These are phyloP conservation scores for Zosterops japonicus DNA, from an alignment of 2,113 vertebrate species.

Conservation along the genomic window DNA sequence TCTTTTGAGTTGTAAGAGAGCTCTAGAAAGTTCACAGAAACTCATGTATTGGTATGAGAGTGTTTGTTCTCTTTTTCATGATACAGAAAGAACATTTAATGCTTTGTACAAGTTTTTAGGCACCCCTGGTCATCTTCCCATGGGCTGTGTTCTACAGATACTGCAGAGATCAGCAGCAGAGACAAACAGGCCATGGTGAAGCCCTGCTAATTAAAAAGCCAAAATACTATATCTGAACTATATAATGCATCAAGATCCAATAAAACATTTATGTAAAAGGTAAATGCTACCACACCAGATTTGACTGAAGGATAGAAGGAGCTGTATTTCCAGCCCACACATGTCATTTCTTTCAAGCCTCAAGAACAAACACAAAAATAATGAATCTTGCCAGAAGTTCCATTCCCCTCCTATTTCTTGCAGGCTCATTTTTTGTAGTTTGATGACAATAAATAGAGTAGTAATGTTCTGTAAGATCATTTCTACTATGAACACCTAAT, in stretches of 20 bases:
- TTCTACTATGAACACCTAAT: background rate
- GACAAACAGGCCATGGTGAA: background rate
- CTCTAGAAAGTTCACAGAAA: background rate
- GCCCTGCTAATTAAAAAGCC: background rate
- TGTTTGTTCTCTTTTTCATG: background rate
- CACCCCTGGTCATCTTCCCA: background rate
- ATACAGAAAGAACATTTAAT: background rate
- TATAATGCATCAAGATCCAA: background rate
- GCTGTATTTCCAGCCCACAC: background rate
- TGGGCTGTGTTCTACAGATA: background rate
- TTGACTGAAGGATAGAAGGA: background rate
- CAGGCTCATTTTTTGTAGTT: background rate
- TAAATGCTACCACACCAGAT: background rate
- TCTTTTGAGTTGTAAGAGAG: background rate
- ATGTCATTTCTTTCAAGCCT: rapidly evolving
- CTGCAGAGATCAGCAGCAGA: background rate
- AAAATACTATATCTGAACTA: background rate
- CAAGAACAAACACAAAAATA: background rate
- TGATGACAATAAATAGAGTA: background rate
- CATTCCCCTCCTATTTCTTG: background rate
- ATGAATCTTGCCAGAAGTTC: background rate
- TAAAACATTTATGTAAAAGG: background rate
- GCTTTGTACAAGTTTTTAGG: background rate
- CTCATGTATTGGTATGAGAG: background rate
- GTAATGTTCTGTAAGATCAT: background rate